A percentile compares a stretch with the other conserved stretches of the same genome.
phyloP scores from a whole-genome alignment of 2,797 vertebrate genomes.

The Clamator glandarius region DNA sequence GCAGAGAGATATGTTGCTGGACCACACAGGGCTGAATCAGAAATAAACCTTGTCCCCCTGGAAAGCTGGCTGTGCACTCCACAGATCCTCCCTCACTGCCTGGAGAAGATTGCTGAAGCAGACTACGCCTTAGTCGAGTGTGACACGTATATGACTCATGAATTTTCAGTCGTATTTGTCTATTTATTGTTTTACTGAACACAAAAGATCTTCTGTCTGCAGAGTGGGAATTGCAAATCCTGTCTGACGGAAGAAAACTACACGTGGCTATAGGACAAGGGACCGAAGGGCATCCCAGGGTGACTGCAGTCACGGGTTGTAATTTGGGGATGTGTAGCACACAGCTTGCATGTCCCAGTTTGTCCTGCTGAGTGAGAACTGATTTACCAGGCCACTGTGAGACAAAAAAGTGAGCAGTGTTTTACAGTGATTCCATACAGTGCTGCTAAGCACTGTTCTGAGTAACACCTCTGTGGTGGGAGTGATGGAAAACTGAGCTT shows the following conservation, averaged over 20 bases:
- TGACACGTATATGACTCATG: not conserved
- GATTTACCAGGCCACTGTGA: not conserved
- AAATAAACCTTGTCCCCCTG: not conserved
- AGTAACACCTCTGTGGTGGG: not conserved
- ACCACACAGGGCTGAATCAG: not conserved
- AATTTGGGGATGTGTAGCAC: not conserved
- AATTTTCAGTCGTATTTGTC: not conserved
- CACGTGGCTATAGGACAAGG: not conserved
- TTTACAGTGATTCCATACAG: not conserved
- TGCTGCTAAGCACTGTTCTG: not conserved
- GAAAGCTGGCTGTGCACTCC: rapidly evolving
- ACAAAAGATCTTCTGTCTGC: not conserved
- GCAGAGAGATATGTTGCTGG: not conserved
- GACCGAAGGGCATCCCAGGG: not conserved
- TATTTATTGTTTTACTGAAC: not conserved
- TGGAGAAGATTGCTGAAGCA: not conserved
- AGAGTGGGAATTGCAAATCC: not conserved
- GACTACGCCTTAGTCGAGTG: not conserved
- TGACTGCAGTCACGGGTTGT: not conserved
- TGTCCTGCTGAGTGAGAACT: not conserved
- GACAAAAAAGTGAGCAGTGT: not conserved
- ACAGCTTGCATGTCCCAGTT: not conserved
- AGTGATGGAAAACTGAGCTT: not conserved
- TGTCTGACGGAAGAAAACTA: not conserved
- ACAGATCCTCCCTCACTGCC: not conserved